These are phyloP conservation scores for Caenorhabditis sp. DNA, from an alignment of 2,888 invertebrate genomes.

Conservation along the genomic window DNA sequence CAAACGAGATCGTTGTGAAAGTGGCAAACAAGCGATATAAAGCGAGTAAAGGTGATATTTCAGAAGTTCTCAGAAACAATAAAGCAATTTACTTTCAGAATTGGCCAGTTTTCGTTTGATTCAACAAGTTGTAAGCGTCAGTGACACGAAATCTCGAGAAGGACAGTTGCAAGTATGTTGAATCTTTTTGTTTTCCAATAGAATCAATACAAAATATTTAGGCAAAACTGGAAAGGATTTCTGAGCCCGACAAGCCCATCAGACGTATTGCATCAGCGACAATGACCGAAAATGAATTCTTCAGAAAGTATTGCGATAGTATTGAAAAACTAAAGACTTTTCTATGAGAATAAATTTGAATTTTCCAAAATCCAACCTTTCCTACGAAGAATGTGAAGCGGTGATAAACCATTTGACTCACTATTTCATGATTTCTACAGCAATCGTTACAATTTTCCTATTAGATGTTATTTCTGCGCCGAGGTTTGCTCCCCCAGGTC, in stretches of 20 bases:
- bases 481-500: conserved; percentile 11
- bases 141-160: conserved; percentile 1
- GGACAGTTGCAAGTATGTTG: conserved; percentile 36
- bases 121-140: conserved; percentile 13
- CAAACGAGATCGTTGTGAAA: conserved; percentile 51
- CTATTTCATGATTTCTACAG: not conserved
- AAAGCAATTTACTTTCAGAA: conserved; percentile 28
- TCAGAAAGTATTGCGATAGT: conserved; percentile 29
- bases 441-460: too few relatives aligned
- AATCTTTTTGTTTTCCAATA: not conserved
- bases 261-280: conserved; percentile 5
- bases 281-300: conserved; percentile 44
- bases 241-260: conserved; percentile 32
- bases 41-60: conserved; percentile 41
- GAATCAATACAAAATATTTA: not conserved
- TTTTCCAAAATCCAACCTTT: not conserved
- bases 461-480: conserved; percentile 35
- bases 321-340: conserved; percentile 46
- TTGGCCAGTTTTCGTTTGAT: conserved; percentile 45
- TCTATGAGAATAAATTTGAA: conserved; percentile 10
- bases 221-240: conserved; percentile 26
- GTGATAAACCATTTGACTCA: not conserved
- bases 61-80: not conserved
- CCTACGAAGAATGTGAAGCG: not conserved
- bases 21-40: conserved; percentile 55